phyloP scores from a whole-genome alignment of 2,113 vertebrate genomes.

The Apteryx owenii region DNA sequence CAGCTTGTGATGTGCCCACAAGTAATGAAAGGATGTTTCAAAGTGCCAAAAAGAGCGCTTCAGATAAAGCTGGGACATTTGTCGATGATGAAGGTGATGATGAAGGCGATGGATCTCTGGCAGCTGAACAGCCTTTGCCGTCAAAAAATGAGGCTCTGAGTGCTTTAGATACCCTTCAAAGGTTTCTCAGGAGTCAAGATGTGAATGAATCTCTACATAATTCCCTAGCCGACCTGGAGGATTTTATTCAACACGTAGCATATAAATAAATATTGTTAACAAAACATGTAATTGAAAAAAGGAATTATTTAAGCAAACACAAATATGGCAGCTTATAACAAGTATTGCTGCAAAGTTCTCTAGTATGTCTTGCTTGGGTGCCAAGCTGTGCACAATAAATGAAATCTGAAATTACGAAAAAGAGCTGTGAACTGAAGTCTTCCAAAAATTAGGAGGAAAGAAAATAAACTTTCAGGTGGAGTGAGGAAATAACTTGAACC shows the following conservation, averaged over 20 bases:
- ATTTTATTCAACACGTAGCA: conserved; percentile 65
- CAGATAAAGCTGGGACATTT: conserved; percentile 13
- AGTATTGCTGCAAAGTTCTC: not conserved
- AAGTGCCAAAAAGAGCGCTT: not conserved
- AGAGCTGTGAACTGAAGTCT: not conserved
- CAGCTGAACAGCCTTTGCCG: conserved; percentile 44
- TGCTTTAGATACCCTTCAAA: conserved; percentile 74
- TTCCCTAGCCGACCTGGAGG: conserved; percentile 75
- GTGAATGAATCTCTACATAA: conserved; percentile 31
- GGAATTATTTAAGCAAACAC: not conserved
- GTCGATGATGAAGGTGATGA: conserved; percentile 47
- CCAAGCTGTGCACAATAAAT: not conserved
- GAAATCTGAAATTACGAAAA: not conserved
- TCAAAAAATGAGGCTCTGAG: conserved; percentile 70
- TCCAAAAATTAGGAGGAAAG: not conserved
- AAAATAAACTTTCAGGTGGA: not conserved
- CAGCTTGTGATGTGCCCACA: conserved; percentile 37
- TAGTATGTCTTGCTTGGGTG: not conserved
- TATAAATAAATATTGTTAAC: conserved; percentile 38
- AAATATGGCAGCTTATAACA: not conserved
- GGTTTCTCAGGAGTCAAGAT: conserved; percentile 72
- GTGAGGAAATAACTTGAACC: not conserved
- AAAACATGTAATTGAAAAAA: not conserved
- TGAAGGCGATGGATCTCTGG: not conserved
- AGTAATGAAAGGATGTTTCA: not conserved